These are phyloP conservation scores for Zaprionus bogoriensis DNA, from an alignment of 2,888 invertebrate species.

Conservation along the genomic window DNA sequence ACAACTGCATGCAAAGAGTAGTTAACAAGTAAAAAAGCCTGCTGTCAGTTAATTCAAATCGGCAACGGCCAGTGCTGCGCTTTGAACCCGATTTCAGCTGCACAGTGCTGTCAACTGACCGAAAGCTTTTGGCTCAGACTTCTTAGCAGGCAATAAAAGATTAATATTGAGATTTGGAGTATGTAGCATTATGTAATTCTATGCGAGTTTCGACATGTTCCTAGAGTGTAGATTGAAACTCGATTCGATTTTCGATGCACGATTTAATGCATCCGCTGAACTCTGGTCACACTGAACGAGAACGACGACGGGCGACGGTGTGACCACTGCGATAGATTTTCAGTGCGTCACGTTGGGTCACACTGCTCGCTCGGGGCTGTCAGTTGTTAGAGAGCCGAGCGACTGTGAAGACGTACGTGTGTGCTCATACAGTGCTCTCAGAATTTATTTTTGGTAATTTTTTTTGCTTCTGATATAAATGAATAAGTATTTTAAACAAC, in stretches of 20 bases:
- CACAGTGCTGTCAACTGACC: neutral
- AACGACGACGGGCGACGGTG: constrained; percentile 9
- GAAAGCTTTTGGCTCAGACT: too few species aligned
- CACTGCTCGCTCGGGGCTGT: constrained; percentile 38
- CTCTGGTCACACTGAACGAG: constrained; percentile 31
- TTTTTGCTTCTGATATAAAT: constrained; percentile 56
- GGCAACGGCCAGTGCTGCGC: neutral
- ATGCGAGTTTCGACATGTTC: constrained; percentile 7
- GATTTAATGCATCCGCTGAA: too few species aligned
- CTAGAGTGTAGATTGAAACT: constrained; percentile 12
- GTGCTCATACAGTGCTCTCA: constrained; percentile 74
- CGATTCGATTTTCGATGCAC: constrained; percentile 29
- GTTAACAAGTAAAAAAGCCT: neutral
- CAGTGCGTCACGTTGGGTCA: constrained; percentile 30
- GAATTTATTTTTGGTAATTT: constrained; percentile 74
- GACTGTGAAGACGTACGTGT: constrained; percentile 74
- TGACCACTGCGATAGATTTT: constrained; percentile 8
- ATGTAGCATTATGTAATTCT: constrained; percentile 26
- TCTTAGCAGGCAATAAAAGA: too few species aligned
- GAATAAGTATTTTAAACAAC: constrained; percentile 42
- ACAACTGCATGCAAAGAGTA: neutral
- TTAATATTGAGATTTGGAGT: too few species aligned
- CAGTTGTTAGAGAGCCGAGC: constrained; percentile 63
- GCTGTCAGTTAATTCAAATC: constrained; percentile 1
- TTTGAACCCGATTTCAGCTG: neutral